phyloP scores from a whole-genome alignment of 2,888 invertebrate species.

The Zhuqinia jingwanae region DNA sequence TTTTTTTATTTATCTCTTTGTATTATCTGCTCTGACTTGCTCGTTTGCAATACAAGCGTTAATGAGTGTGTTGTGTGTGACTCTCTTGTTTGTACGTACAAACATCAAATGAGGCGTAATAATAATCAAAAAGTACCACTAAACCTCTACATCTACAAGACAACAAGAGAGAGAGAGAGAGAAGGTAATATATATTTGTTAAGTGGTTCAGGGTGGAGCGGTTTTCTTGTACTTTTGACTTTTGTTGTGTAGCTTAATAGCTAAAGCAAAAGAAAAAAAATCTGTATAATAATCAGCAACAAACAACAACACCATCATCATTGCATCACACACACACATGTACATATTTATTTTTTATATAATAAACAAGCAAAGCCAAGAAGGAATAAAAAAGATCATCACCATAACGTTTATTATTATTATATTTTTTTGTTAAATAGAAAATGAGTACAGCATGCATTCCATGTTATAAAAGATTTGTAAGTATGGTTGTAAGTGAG shows the following conservation, averaged over 20 bases:
- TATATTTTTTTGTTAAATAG: conserved; percentile 48
- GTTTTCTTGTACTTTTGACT: conserved; percentile 38
- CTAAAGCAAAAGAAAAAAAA: background rate
- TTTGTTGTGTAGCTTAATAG: too few relatives aligned
- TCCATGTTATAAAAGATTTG: too few relatives aligned
- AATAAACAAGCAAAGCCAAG: conserved; percentile 30
- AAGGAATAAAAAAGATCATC: conserved; percentile 44
- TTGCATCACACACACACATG: conserved; percentile 10
- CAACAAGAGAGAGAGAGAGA: background rate
- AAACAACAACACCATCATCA: conserved; percentile 30
- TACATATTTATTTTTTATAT: conserved; percentile 7
- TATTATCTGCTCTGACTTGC: conserved; percentile 43
- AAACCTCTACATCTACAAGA: conserved; percentile 1
- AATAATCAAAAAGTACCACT: conserved; percentile 63
- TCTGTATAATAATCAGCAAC: conserved; percentile 30
- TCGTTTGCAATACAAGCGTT: conserved; percentile 69
- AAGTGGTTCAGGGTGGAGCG: conserved; percentile 70
- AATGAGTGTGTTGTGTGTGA: conserved; percentile 65
- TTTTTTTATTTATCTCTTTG: conserved; percentile 40
- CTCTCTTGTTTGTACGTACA: conserved; percentile 61
- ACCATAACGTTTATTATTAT: conserved; percentile 42
- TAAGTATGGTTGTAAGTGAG: background rate
- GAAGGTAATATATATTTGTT: conserved; percentile 62
- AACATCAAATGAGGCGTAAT: conserved; percentile 65
- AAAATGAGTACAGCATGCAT: conserved; percentile 39